Evolutionary conservation across 2,888 invertebrate species (phyloP).

Genomic region (Nomada ferruginata): DNA sequence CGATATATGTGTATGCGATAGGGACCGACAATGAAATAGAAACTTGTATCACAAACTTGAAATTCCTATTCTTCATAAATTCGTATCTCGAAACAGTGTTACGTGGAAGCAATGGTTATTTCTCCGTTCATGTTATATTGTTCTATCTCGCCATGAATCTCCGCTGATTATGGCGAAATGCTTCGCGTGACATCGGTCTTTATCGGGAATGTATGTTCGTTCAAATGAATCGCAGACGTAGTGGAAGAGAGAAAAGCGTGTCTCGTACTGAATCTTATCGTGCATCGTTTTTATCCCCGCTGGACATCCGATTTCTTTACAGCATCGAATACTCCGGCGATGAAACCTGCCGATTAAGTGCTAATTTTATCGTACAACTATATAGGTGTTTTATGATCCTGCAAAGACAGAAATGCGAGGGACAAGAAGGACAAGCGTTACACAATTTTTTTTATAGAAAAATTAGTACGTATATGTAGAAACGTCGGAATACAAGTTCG

Average conservation of each 20-base stretch:
- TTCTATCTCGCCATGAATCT: conserved; percentile 29
- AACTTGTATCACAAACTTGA: not conserved
- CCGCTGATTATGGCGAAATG: conserved; percentile 21
- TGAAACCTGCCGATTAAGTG: conserved; percentile 2
- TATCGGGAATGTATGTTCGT: conserved; percentile 29
- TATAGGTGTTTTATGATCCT: not conserved
- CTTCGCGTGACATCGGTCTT: conserved; percentile 35
- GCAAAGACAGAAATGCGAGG: too few relatives aligned
- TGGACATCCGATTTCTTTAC: not conserved
- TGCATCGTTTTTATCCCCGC: conserved; percentile 23
- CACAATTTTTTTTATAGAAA: too few relatives aligned
- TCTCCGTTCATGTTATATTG: not conserved
- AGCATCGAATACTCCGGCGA: not conserved
- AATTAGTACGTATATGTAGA: too few relatives aligned
- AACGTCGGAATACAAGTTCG: too few relatives aligned
- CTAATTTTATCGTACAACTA: conserved; percentile 8
- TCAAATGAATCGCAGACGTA: conserved; percentile 26
- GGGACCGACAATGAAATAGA: not conserved
- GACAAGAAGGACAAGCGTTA: too few relatives aligned
- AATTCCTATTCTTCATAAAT: too few relatives aligned
- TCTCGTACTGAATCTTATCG: conserved; percentile 46
- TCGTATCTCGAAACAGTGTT: too few relatives aligned
- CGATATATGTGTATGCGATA: too few relatives aligned
- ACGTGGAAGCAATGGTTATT: not conserved
- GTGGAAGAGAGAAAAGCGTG: conserved; percentile 1